phyloP scores from a whole-genome alignment of 2,113 vertebrate genomes.

The Epinephelus fuscoguttatus region DNA sequence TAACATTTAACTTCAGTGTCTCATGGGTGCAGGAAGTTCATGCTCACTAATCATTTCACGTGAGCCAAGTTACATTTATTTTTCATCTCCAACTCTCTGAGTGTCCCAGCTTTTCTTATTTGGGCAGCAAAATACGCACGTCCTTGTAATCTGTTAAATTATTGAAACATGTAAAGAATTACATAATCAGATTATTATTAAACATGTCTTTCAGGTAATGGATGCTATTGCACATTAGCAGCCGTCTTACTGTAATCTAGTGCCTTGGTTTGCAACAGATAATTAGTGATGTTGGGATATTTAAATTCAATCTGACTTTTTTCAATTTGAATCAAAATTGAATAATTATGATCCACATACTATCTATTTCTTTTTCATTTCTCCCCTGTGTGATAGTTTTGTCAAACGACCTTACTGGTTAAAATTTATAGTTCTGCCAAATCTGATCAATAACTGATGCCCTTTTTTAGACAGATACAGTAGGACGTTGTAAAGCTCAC shows the following conservation, averaged over 20 bases:
- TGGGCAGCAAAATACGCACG: slow-evolving; percentile 8
- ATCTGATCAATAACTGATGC: slow-evolving; percentile 51
- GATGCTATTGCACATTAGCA: slow-evolving; percentile 28
- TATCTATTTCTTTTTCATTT: slow-evolving; percentile 5
- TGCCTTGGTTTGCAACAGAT: slow-evolving; percentile 20
- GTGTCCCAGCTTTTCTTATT: neutral
- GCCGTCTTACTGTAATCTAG: slow-evolving; percentile 1
- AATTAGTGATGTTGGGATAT: slow-evolving; percentile 31
- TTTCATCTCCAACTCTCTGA: neutral
- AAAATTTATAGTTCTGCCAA: slow-evolving; percentile 44
- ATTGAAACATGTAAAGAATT: slow-evolving; percentile 24
- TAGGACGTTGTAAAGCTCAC: slow-evolving; percentile 13
- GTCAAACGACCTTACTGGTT: slow-evolving; percentile 12
- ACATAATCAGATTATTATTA: slow-evolving; percentile 37
- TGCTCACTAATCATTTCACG: slow-evolving; percentile 48
- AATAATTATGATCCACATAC: slow-evolving; percentile 14
- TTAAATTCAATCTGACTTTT: slow-evolving; percentile 16
- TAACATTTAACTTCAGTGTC: slow-evolving; percentile 47
- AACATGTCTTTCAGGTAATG: slow-evolving; percentile 19
- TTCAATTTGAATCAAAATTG: slow-evolving; percentile 24
- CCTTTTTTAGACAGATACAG: slow-evolving; percentile 23
- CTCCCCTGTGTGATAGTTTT: slow-evolving; percentile 23
- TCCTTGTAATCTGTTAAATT: slow-evolving; percentile 11
- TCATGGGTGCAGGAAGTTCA: slow-evolving; percentile 28
- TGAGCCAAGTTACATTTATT: slow-evolving; percentile 23